Conservation (phyloP, 2,113 vertebrate species). For the Oenanthe melanoleuca region DNA sequence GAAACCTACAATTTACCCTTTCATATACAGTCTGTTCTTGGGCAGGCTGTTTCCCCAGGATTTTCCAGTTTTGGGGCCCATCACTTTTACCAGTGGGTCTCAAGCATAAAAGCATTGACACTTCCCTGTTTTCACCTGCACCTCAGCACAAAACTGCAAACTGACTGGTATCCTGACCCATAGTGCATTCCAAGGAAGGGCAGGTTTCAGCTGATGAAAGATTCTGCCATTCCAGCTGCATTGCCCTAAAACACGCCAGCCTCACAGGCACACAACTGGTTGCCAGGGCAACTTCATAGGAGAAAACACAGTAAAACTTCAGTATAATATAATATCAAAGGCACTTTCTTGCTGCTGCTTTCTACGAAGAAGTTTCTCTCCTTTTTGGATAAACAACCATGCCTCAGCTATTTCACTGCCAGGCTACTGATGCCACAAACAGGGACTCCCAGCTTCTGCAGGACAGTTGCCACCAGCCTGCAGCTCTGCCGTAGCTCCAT, state of each 20-base stretch:
- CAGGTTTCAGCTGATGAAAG: background rate
- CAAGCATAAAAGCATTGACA: background rate
- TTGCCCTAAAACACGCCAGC: background rate
- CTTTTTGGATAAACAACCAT: background rate
- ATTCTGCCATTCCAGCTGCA: background rate
- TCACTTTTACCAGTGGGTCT: background rate
- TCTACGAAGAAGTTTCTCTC: background rate
- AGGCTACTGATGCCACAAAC: background rate
- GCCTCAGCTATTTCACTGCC: background rate
- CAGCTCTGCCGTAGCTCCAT: background rate
- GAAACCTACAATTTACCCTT: background rate
- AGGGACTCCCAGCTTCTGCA: background rate
- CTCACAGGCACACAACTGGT: background rate
- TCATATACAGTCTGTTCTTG: background rate
- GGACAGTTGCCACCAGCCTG: background rate
- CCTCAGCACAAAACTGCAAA: background rate
- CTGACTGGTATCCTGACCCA: background rate
- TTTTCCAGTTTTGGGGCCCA: rapidly evolving
- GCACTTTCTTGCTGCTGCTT: background rate
- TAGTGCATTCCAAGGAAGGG: background rate
- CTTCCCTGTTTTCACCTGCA: background rate
- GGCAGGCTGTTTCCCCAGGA: background rate
- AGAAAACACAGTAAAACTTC: background rate
- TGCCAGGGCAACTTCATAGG: background rate
- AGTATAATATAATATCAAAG: background rate